phyloP scores from a whole-genome alignment of 2,113 vertebrate genomes.

The Noturus placidus region DNA sequence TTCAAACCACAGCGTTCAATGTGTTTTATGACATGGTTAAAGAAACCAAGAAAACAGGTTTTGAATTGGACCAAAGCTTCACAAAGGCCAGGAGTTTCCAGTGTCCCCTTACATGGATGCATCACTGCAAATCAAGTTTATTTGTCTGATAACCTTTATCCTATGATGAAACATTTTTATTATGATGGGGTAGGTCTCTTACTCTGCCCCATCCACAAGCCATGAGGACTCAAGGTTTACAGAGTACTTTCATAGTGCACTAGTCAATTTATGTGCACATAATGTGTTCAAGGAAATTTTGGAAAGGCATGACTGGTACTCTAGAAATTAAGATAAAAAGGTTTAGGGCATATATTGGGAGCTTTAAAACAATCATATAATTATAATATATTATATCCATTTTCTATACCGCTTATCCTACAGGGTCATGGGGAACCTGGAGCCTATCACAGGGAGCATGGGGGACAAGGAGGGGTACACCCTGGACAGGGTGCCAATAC shows the following conservation, averaged over 20 bases:
- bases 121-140: background rate
- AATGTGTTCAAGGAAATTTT: background rate
- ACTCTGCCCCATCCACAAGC: background rate
- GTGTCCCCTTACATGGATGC: background rate
- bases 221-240: background rate
- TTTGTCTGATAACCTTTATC: background rate
- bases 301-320: background rate
- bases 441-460: too few relatives aligned
- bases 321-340: background rate
- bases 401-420: too few relatives aligned
- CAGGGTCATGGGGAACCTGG: too few relatives aligned
- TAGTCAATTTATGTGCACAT: background rate
- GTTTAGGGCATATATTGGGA: background rate
- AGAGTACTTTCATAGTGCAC: background rate
- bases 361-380: background rate
- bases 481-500: too few relatives aligned
- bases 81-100: background rate
- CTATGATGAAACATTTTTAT: background rate
- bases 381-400: too few relatives aligned
- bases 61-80: background rate
- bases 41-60: background rate
- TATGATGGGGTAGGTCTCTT: background rate
- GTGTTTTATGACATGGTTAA: background rate
- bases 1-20: background rate
- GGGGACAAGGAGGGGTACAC: too few relatives aligned